Evolutionary conservation across 2,797 vertebrate genomes (phyloP).

Genomic region (Semotilus atromaculatus): DNA sequence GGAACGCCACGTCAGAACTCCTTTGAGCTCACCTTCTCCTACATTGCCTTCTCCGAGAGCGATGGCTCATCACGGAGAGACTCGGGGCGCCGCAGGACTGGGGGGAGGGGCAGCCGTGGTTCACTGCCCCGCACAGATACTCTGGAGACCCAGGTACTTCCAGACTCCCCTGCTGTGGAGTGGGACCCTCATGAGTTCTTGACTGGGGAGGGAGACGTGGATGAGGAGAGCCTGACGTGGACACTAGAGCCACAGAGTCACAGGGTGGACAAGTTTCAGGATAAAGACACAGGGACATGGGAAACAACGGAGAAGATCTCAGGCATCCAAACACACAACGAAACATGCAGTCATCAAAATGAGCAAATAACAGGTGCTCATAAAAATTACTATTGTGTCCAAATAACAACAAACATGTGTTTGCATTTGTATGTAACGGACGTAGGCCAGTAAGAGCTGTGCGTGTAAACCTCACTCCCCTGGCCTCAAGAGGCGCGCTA

Average conservation of each 20-base stretch:
- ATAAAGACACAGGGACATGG: conserved; percentile 58
- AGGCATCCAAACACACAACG: conserved; percentile 40
- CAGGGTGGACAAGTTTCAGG: conserved; percentile 62
- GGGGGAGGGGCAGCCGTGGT: conserved; percentile 64
- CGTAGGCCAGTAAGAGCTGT: no score
- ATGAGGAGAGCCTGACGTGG: conserved; percentile 56
- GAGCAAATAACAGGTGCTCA: conserved; percentile 35
- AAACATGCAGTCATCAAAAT: conserved; percentile 69
- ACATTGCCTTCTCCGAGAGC: conserved; percentile 85
- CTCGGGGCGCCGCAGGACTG: conserved; percentile 57
- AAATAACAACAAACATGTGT: neutral
- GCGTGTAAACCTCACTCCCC: no score
- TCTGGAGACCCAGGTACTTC: conserved; percentile 70
- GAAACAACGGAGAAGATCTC: conserved; percentile 59
- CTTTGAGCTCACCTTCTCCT: conserved; percentile 89
- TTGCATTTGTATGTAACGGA: no score
- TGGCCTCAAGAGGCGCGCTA: no score
- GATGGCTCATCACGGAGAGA: conserved; percentile 64
- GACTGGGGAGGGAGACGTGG: conserved; percentile 59
- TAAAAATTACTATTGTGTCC: neutral
- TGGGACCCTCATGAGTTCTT: conserved; percentile 75
- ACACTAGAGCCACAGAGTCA: conserved; percentile 60
- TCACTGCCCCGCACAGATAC: conserved; percentile 79
- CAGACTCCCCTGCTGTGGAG: conserved; percentile 78
- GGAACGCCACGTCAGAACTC: conserved; percentile 84